Conservation (phyloP, 2,888 invertebrate genomes). For the Ephialtes manifestator region DNA sequence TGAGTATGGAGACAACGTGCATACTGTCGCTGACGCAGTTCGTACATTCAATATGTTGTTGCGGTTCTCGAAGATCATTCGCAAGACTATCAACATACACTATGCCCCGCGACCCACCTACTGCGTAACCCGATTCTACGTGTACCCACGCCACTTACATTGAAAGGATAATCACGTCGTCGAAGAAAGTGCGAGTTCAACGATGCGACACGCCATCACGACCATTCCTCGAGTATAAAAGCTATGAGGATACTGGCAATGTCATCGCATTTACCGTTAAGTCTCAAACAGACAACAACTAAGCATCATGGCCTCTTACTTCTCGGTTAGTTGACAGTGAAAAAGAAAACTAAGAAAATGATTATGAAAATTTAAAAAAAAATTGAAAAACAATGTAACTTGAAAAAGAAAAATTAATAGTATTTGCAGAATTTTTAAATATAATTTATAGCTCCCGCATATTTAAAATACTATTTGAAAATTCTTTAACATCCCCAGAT, state of each 20-base stretch:
- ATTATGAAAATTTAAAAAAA: not conserved
- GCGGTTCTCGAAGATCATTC: conserved; percentile 55
- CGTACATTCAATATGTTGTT: conserved; percentile 24
- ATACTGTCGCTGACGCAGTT: not conserved
- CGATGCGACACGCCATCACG: conserved; percentile 28
- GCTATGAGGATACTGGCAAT: conserved; percentile 61
- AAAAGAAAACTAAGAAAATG: not conserved
- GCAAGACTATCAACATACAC: conserved; percentile 29
- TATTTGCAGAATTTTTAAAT: not conserved
- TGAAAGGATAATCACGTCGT: conserved; percentile 73
- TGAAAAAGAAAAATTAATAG: not conserved
- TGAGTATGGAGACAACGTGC: not conserved
- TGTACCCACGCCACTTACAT: conserved; percentile 46
- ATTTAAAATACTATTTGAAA: not conserved
- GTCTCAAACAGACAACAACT: conserved; percentile 62
- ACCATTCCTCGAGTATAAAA: conserved; percentile 72
- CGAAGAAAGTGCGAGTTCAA: conserved; percentile 74
- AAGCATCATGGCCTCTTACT: conserved; percentile 73
- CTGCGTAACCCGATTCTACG: conserved; percentile 56
- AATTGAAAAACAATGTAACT: not conserved
- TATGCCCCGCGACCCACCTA: conserved; percentile 41
- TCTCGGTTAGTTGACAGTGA: conserved; percentile 68
- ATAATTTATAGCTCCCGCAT: not conserved
- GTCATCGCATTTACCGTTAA: conserved; percentile 63
- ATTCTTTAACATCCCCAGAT: not conserved